Conservation (phyloP, 2,113 vertebrate species). For the Neodontobutis hainanensis region DNA sequence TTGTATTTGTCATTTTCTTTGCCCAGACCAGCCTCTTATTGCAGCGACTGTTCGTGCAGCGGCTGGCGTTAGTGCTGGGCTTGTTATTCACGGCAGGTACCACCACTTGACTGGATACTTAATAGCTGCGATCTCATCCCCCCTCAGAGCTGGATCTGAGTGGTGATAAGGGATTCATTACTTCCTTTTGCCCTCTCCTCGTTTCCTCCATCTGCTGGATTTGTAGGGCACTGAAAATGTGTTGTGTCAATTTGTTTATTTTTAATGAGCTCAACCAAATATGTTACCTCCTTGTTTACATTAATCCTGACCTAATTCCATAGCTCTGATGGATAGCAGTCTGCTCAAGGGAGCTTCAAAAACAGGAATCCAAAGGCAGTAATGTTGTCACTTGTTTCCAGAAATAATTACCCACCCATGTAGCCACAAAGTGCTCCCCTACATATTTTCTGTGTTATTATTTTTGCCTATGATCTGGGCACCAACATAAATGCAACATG, state of each 20-base stretch:
- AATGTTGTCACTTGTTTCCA: no score
- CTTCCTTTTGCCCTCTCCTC: conserved; percentile 24
- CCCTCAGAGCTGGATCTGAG: conserved; percentile 35
- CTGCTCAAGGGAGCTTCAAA: no score
- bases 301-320: neutral
- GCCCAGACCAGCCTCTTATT: conserved; percentile 6
- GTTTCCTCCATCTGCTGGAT: neutral
- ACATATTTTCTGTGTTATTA: no score
- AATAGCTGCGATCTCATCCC: conserved; percentile 32
- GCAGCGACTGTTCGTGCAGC: conserved; percentile 14
- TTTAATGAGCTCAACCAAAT: neutral
- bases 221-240: neutral
- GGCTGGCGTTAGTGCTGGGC: conserved; percentile 4
- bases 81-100: conserved; percentile 57
- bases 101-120: conserved; percentile 41
- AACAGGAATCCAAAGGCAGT: no score
- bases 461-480: no score
- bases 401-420: no score
- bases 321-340: no score
- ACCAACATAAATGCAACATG: no score
- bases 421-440: no score
- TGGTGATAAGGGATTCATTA: conserved; percentile 37
- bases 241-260: neutral
- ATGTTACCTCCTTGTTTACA: neutral
- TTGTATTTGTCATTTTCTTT: conserved; percentile 32